Evolutionary conservation across 2,797 vertebrate species (phyloP), one percentile per base, ranked within the genome.

Genomic region (Sebastes matsubarae): DNA sequence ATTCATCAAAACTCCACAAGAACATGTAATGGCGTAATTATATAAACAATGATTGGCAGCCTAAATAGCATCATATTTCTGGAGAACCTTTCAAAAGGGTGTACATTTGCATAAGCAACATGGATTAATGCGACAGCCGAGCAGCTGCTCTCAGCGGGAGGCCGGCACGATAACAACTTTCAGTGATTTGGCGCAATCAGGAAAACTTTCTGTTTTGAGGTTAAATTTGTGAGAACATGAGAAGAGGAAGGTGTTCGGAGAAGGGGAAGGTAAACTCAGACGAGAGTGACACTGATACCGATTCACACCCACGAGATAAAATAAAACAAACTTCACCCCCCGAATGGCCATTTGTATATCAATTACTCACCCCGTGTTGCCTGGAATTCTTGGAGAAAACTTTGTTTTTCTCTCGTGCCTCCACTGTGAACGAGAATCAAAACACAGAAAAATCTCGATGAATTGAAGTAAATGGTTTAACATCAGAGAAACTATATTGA

Each of bases 111-210:
- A 96, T 96, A 96, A 94, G 93, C 91, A 89, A 89, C 93, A 80
- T 76, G 90, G 93, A 94, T 94, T 93, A 89, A 91, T 87, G 65
- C 58, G 85, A 88, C 94, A 89, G 89, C 80, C 52, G 76, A 94
- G 90, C 96, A 96, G 95, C 95, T 96, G 95, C 88, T 93, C 93
- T 80, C 95, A 72, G 72, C 82, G 34, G 94, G 96, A 89, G 89
- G 87, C 84, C 90, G 16, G 59, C 77, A 52, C 13, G 61, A 89
- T 84, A 93, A 93, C 90, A 88, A 89, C 93, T 91, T 90, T 91
- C 90, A 86, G 88, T 95, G 90, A 96, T 96, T 96, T 94, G 87
- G 79, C 67, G 91, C 89, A 96, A 96, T 96, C 95, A 96, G 93
- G 55, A 75, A 89, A 95, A 94, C 82, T 88, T 91, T 93, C 72